Evolutionary conservation across 2,797 vertebrate species (phyloP), one percentile per base, ranked within the genome.

Genomic region (Notolepis coatsorum): DNA sequence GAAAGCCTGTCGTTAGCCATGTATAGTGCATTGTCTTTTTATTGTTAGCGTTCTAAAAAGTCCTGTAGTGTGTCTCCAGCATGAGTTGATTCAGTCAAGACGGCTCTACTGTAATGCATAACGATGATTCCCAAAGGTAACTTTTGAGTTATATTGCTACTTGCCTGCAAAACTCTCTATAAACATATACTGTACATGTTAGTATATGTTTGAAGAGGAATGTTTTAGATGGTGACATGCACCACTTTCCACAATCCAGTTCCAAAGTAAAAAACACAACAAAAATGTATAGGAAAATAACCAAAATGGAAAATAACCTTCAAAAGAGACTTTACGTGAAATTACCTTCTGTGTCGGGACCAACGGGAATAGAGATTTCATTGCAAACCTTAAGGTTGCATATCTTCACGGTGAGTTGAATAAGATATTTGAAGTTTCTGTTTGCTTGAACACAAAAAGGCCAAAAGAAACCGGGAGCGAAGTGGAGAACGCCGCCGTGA

Each of bases 361-460:
- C 2, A 20, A 45, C 15, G 38, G 35, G 27, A 65, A 58, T 56
- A 24, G 51, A 45, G 50, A 71, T 81, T 75, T 76, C 58, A 70
- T 7, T 39, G 47, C 57, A 52, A 61, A 60, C 42, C 46, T 55
- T 38, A 53, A 58, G 38, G 56, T 72, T 82, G 67, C 71, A 58
- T 71, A 53, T 77, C 56, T 55, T 62, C 23, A 54, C 6, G 37
- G 53, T 51, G 59, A 33, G 18, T 73, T 86, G 48, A 74, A 75
- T 71, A 52, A 68, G 57, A 71, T 59, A 67, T 64, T 33, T 61
- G 51, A 77, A 51, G 53, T 72, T 53, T 54, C 61, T 54, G 46
- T 60, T 18, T 52, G 27, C 28, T 27, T 63, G 15, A 80, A 64
- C 68, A 77, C 77, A 80, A 80, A 75, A 63, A 51, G 28, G 61